Base-by-base conservation (phyloP, 2,888 invertebrate species). In the Resseliella maxima region DNA sequence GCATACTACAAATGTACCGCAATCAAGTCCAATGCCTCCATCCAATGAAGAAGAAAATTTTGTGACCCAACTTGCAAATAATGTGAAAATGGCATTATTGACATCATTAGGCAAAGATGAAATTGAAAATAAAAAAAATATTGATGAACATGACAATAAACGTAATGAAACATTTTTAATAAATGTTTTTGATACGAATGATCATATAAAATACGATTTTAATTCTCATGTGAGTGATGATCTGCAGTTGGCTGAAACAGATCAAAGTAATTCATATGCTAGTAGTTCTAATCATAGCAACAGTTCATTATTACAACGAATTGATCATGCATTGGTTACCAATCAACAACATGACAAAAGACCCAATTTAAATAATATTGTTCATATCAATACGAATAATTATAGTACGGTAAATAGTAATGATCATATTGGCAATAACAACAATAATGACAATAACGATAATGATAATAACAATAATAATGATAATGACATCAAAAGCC, bases 1-100 rank as follows among this genome's bases (percentile, higher is more conserved):
- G n/a, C 83, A 83, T 38, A 83, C 38, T 10, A 38, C 38, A 38
- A 83, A 83, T 38, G 72, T 72, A 5, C 59, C 59, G 24, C 46
- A 50, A 15, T 24, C 59, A 5, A 72, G 31, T 2, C 72, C 31
- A 27, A 72, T 35, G n/a, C 10, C 72, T 15, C 2, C 31, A 18
- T 31, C 31, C 72, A 31, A 35, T 1, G 24, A n/a, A 3, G 24
- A 59, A 27, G 72, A 72, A 12, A 72, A 0, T 35, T 1, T 72
- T 12, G 1, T 72, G 15, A 15, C 3, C 15, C 72, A 72, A 31
- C 15, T 72, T 2, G 72, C 31, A 15, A 72, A 72, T 15, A 35
- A 72, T 72, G 72, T 72, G 31, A 72, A 72, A 31, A 72, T 31
- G 15, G 31, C 72, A 15, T 10, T 72, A 3, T 72, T 72, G 15